Evolutionary conservation across 2,888 invertebrate species (phyloP).

Genomic region (Diaprepes abbreviatus): DNA sequence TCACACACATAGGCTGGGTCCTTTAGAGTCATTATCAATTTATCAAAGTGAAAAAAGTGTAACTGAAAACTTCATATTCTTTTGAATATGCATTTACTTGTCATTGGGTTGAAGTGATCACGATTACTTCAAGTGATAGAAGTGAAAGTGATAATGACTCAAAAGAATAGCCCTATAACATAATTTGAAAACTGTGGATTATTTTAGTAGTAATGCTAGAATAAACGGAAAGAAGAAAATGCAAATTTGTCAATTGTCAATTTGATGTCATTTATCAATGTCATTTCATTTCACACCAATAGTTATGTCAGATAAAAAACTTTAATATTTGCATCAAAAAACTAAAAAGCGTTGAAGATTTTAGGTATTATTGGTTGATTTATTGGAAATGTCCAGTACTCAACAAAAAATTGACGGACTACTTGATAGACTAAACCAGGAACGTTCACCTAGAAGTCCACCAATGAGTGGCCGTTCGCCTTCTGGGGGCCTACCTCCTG

Average conservation of each 20-base stretch:
- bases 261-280: background rate
- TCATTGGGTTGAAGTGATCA: too few species aligned
- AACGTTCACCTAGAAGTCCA: constrained; percentile 52
- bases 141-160: too few species aligned
- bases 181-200: too few species aligned
- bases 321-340: constrained; percentile 17
- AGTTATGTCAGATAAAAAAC: constrained; percentile 33
- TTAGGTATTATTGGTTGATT: background rate
- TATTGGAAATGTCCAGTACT: constrained; percentile 74
- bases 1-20: too few species aligned
- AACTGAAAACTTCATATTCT: too few species aligned
- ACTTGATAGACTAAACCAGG: constrained; percentile 82
- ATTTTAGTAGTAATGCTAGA: background rate
- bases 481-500: constrained; percentile 48
- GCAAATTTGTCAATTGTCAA: background rate
- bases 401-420: constrained; percentile 86
- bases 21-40: too few species aligned
- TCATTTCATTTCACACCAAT: constrained; percentile 13
- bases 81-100: too few species aligned
- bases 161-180: too few species aligned
- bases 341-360: background rate
- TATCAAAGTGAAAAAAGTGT: too few species aligned
- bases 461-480: constrained; percentile 49
- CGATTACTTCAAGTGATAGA: too few species aligned
- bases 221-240: background rate